Evolutionary conservation across 2,113 vertebrate genomes (phyloP).

Genomic region (Calonectris borealis): DNA sequence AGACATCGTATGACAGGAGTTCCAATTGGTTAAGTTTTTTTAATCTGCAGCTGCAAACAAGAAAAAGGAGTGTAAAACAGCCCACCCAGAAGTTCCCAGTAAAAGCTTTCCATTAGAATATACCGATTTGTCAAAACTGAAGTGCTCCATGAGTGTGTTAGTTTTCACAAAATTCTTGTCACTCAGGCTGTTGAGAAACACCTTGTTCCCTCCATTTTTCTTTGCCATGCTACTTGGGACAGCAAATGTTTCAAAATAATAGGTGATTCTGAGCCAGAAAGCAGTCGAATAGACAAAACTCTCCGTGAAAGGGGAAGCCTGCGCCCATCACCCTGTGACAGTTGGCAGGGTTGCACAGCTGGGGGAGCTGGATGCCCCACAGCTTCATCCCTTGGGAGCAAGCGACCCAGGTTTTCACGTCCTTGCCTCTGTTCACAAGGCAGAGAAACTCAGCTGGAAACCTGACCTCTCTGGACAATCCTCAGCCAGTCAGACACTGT

Average conservation of each 20-base stretch:
- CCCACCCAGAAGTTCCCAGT: not conserved
- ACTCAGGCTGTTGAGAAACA: not conserved
- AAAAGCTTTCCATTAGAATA: not conserved
- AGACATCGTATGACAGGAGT: not conserved
- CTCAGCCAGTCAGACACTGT: not conserved
- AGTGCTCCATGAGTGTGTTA: not conserved
- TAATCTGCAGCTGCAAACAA: not conserved
- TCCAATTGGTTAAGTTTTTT: not conserved
- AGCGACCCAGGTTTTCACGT: rapidly evolving
- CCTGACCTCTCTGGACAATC: not conserved
- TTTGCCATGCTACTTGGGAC: not conserved
- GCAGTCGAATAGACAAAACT: not conserved
- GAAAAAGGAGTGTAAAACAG: not conserved
- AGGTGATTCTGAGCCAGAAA: not conserved
- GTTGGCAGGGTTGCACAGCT: not conserved
- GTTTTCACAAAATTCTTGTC: not conserved
- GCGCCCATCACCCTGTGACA: not conserved
- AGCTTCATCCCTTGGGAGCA: not conserved
- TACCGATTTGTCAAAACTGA: not conserved
- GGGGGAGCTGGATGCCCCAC: not conserved
- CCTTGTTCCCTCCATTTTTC: not conserved
- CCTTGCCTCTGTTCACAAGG: not conserved
- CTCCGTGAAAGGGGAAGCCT: not conserved
- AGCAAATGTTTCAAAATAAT: not conserved
- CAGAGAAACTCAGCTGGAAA: not conserved